Conservation (phyloP, 2,888 invertebrate genomes). For the Prosapia bicincta region DNA sequence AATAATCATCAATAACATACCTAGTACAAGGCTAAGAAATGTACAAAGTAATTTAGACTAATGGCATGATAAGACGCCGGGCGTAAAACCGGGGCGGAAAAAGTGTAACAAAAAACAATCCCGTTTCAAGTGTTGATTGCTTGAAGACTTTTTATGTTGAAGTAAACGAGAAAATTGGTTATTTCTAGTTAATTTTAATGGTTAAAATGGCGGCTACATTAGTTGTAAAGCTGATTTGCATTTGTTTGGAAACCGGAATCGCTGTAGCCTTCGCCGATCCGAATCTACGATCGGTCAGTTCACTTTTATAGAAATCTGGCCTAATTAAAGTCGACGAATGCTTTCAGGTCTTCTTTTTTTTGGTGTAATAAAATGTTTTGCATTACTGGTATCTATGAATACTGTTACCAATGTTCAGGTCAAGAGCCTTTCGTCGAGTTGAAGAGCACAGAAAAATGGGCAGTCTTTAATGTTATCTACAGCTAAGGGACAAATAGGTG, state of each 20-base stretch:
- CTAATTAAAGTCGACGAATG: slow-evolving; percentile 15
- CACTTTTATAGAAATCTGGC: slow-evolving; percentile 24
- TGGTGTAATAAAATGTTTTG: too few species aligned
- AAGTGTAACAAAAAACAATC: not conserved
- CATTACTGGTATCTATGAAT: too few species aligned
- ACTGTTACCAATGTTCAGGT: too few species aligned
- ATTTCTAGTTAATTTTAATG: slow-evolving; percentile 21
- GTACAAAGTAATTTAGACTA: not conserved
- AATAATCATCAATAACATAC: not conserved
- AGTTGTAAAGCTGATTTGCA: slow-evolving; percentile 21
- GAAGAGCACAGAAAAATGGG: too few species aligned
- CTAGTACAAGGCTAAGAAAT: not conserved
- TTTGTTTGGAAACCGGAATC: slow-evolving; percentile 25
- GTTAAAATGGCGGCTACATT: not conserved
- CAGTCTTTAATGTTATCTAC: too few species aligned
- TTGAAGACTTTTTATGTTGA: not conserved
- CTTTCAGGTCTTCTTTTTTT: not conserved
- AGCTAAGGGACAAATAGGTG: too few species aligned
- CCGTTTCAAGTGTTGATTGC: not conserved
- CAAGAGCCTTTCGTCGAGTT: too few species aligned
- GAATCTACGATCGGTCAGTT: slow-evolving; percentile 6
- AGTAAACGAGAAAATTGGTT: not conserved
- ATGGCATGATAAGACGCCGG: not conserved
- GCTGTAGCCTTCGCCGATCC: slow-evolving; percentile 6
- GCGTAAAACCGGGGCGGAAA: not conserved